These are phyloP conservation scores for Lipotes vexillifer DNA, from an alignment of 2,113 vertebrate species.

Conservation along the genomic window DNA sequence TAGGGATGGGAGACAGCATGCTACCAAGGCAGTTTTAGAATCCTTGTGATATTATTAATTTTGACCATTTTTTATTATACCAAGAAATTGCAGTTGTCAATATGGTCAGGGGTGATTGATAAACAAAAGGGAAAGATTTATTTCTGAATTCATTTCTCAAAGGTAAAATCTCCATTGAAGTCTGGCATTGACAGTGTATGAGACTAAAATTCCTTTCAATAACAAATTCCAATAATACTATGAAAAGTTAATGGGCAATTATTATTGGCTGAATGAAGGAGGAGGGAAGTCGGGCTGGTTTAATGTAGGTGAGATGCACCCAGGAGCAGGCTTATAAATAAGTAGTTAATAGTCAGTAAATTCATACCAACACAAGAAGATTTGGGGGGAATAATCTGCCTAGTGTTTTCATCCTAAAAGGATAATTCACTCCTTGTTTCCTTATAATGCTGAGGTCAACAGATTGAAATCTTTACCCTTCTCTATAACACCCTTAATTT, in stretches of 20 bases:
- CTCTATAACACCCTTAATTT: neutral
- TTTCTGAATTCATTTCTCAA: neutral
- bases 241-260: neutral
- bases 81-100: neutral
- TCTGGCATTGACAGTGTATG: neutral
- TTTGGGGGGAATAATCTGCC: neutral
- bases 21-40: neutral
- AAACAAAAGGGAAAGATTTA: neutral
- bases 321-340: neutral
- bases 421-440: neutral
- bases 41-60: neutral
- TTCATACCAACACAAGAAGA: neutral
- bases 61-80: neutral
- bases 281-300: neutral
- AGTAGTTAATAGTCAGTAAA: neutral
- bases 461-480: neutral
- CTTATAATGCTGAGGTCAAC: neutral
- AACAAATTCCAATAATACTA: neutral
- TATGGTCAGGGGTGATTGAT: neutral
- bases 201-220: neutral
- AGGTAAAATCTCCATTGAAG: neutral
- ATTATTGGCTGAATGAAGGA: neutral
- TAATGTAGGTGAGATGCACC: neutral
- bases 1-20: neutral
- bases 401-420: neutral